phyloP scores from a whole-genome alignment of 2,113 vertebrate genomes.

The Pomatostomus ruficeps region DNA sequence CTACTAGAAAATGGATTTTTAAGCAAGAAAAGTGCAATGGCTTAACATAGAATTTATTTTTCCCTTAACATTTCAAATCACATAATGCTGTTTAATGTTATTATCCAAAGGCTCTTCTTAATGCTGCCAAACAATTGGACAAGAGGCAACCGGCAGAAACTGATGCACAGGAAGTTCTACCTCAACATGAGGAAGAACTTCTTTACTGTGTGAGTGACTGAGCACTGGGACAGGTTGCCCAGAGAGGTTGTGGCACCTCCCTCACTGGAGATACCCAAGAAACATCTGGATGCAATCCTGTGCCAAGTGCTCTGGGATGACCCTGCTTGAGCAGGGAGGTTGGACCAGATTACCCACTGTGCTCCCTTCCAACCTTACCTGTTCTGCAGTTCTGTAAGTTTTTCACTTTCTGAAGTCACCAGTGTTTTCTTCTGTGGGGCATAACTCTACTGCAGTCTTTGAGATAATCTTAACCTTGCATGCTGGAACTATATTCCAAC shows the following conservation, averaged over 20 bases:
- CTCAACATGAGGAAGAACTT: background rate
- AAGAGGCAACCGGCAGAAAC: no score
- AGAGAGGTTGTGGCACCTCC: background rate
- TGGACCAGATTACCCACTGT: background rate
- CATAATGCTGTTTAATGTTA: no score
- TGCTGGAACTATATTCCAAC: background rate
- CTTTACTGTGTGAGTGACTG: fast-evolving
- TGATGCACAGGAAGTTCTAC: background rate
- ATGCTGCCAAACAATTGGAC: no score
- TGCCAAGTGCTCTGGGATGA: fast-evolving
- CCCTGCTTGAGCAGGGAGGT: background rate
- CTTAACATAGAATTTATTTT: no score
- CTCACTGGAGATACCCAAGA: background rate
- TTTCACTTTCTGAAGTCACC: background rate
- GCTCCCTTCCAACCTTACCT: background rate
- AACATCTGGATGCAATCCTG: fast-evolving
- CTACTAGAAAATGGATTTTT: no score
- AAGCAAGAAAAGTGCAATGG: no score
- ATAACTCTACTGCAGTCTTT: background rate
- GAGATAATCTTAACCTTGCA: background rate
- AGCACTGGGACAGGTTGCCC: background rate
- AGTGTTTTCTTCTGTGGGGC: background rate
- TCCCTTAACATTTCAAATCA: no score
- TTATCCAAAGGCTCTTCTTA: no score
- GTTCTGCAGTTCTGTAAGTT: background rate